Evolutionary conservation across 2,888 invertebrate species (phyloP).

Genomic region (Psylliodes chrysocephalus): DNA sequence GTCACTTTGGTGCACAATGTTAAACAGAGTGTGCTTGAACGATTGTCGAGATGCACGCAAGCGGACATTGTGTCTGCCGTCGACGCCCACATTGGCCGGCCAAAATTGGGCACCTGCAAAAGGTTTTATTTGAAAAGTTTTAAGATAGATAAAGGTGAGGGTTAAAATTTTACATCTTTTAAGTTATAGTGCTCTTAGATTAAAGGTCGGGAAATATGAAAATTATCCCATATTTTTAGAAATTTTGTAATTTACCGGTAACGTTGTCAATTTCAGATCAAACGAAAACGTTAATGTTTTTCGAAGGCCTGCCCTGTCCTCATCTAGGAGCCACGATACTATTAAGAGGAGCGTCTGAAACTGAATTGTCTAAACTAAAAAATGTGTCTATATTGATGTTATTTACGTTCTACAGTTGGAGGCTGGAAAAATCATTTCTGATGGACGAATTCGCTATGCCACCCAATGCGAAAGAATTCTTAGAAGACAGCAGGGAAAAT

Average conservation of each 20-base stretch:
- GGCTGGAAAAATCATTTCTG: constrained; percentile 89
- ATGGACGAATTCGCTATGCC: constrained; percentile 88
- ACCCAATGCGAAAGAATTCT: constrained; percentile 68
- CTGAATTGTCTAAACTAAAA: constrained; percentile 85
- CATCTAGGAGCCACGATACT: constrained; percentile 89
- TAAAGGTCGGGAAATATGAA: too few relatives aligned
- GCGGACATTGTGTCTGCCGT: constrained; percentile 89
- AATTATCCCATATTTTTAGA: too few relatives aligned
- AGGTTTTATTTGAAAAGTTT: constrained; percentile 79
- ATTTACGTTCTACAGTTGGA: constrained; percentile 89
- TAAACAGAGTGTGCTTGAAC: constrained; percentile 81
- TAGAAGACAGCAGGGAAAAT: constrained; percentile 62
- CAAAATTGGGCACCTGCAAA: constrained; percentile 85
- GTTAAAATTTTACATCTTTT: too few relatives aligned
- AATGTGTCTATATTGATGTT: constrained; percentile 84
- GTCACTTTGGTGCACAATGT: constrained; percentile 92
- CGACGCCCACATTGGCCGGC: constrained; percentile 85
- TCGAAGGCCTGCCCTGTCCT: constrained; percentile 88
- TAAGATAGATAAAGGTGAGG: constrained; percentile 64
- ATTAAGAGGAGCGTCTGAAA: constrained; percentile 77
- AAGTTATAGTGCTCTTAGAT: too few relatives aligned
- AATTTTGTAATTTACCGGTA: too few relatives aligned
- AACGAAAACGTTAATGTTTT: constrained; percentile 90
- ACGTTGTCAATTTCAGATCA: constrained; percentile 70
- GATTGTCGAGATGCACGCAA: constrained; percentile 80